phyloP scores from a whole-genome alignment of 2,797 vertebrate species.

The Tamandua tetradactyla region DNA sequence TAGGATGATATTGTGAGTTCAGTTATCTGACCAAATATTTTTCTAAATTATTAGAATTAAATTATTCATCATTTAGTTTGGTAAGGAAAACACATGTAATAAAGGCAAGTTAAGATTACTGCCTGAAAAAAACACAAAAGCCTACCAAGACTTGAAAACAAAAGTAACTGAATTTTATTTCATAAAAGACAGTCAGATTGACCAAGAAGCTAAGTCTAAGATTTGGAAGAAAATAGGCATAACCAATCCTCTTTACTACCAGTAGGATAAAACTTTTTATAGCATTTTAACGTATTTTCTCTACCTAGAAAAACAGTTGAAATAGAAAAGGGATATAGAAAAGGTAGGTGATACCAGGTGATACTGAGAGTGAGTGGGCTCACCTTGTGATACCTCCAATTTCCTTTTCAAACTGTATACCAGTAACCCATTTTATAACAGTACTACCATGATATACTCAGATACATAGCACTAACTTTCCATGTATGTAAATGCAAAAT shows the following conservation, averaged over 20 bases:
- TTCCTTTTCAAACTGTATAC: constrained; percentile 11
- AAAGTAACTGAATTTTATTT: constrained; percentile 15
- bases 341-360: not conserved
- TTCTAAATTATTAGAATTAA: constrained; percentile 32
- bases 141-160: constrained; percentile 1
- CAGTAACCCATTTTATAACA: not conserved
- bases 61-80: constrained; percentile 16
- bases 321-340: not conserved
- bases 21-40: constrained; percentile 23
- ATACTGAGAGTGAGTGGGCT: not conserved
- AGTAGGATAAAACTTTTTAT: not conserved
- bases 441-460: not conserved
- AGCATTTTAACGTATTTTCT: not conserved
- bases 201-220: constrained; percentile 45
- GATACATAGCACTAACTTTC: constrained; percentile 38
- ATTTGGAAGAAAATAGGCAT: constrained; percentile 17
- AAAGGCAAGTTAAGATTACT: not conserved
- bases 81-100: fast-evolving
- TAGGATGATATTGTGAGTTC: constrained; percentile 21
- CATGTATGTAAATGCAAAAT: constrained; percentile 44
- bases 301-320: not conserved
- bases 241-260: not conserved
- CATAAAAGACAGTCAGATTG: not conserved
- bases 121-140: not conserved
- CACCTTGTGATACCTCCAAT: not conserved